Evolutionary conservation across 2,888 invertebrate species (phyloP).

Genomic region (Catotricha subobsoleta): DNA sequence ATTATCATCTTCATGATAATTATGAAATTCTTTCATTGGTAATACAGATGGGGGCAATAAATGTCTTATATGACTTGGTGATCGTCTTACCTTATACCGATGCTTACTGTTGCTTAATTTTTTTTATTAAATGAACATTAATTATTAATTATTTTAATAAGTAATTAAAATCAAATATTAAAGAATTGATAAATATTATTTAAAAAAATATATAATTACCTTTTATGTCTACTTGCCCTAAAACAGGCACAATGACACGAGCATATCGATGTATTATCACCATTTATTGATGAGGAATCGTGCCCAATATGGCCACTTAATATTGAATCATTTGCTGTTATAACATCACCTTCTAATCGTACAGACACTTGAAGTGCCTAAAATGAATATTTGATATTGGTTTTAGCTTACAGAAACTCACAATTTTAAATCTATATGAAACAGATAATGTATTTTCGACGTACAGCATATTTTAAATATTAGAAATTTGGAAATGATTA

Average conservation of each 20-base stretch:
- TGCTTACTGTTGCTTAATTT: conserved; percentile 17
- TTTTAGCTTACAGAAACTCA: background rate
- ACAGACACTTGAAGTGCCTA: conserved; percentile 91
- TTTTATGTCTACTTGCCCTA: conserved; percentile 29
- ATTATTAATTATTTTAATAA: background rate
- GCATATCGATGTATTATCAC: conserved; percentile 28
- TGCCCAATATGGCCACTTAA: conserved; percentile 45
- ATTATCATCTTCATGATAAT: background rate
- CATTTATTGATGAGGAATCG: conserved; percentile 25
- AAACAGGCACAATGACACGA: conserved; percentile 31
- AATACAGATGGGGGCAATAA: conserved; percentile 26
- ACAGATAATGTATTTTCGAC: too few relatives aligned
- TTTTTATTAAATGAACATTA: background rate
- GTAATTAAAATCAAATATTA: background rate
- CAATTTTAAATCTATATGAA: background rate
- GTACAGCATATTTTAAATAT: too few relatives aligned
- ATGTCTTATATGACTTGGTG: conserved; percentile 27
- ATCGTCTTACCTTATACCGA: conserved; percentile 26
- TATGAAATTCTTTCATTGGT: conserved; percentile 26
- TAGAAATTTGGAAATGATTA: too few relatives aligned
- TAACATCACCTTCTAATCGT: conserved; percentile 89
- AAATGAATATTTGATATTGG: conserved; percentile 11
- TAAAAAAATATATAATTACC: conserved; percentile 18
- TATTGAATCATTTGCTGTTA: conserved; percentile 83
- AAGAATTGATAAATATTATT: background rate